Evolutionary conservation across 1,140 invertebrate species (phyloP).

Genomic region (Drosophila murphyi): DNA sequence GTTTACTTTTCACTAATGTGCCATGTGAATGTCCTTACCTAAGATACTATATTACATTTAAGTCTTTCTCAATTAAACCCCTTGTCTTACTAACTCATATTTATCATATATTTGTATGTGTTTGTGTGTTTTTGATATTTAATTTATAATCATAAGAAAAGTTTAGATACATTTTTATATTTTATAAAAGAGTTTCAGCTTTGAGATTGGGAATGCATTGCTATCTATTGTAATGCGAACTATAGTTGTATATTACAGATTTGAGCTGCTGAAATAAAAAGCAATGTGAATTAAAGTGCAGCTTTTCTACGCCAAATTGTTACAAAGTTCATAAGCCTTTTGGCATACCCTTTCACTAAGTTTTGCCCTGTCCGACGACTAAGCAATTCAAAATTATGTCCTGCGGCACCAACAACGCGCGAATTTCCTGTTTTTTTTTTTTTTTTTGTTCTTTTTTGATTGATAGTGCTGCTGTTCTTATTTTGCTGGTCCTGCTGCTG

Average conservation of each 20-base stretch:
- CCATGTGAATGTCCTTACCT: too few relatives aligned
- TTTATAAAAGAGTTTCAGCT: too few relatives aligned
- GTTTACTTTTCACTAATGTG: background rate
- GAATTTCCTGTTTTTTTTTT: slow-evolving; percentile 20
- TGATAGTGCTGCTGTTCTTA: slow-evolving; percentile 1
- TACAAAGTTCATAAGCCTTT: background rate
- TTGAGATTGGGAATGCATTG: too few relatives aligned
- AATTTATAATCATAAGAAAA: too few relatives aligned
- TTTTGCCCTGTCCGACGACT: slow-evolving; percentile 30
- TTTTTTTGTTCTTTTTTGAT: slow-evolving; percentile 33
- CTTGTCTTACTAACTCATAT: too few relatives aligned
- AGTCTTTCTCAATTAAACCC: too few relatives aligned
- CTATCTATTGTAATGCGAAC: too few relatives aligned
- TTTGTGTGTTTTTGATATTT: too few relatives aligned
- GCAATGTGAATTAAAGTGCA: background rate
- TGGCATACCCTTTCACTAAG: slow-evolving; percentile 16
- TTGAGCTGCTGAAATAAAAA: background rate
- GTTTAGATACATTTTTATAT: too few relatives aligned
- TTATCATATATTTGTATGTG: too few relatives aligned
- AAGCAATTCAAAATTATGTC: slow-evolving; percentile 75
- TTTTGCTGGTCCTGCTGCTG: slow-evolving; percentile 6
- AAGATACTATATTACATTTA: too few relatives aligned
- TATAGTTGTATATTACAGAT: background rate
- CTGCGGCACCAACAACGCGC: slow-evolving; percentile 62
- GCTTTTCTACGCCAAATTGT: background rate